Conservation (phyloP, 2,113 vertebrate species). For the Edolisoma coerulescens region DNA sequence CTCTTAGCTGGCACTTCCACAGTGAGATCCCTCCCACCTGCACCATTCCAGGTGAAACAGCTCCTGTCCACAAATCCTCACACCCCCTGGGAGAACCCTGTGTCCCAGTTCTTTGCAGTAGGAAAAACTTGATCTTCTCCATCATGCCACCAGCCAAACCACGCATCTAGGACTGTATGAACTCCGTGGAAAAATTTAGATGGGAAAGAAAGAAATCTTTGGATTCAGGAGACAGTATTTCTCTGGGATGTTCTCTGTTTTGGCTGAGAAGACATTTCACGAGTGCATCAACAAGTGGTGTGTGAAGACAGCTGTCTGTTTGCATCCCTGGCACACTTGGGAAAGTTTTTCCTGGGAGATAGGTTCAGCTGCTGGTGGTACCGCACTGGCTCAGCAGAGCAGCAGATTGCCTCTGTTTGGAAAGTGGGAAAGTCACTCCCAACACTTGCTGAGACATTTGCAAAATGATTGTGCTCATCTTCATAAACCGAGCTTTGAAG, state of each 20-base stretch:
- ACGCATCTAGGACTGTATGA: neutral
- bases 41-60: neutral
- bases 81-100: fast-evolving
- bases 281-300: neutral
- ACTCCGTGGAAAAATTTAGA: neutral
- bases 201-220: neutral
- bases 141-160: neutral
- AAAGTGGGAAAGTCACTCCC: neutral
- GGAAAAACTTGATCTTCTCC: neutral
- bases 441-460: neutral
- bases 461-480: neutral
- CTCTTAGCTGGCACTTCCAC: neutral
- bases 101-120: neutral
- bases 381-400: neutral
- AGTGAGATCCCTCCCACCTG: neutral
- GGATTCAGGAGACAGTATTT: neutral
- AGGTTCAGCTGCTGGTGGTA: neutral
- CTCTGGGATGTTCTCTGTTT: neutral
- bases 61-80: neutral
- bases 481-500: neutral
- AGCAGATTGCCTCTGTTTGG: constrained; percentile 21
- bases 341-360: neutral
- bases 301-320: neutral
- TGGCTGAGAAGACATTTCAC: neutral
- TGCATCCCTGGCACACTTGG: neutral